These are phyloP conservation scores for Lasioglossum albipes DNA, from an alignment of 1,140 invertebrate genomes.

Conservation along the genomic window DNA sequence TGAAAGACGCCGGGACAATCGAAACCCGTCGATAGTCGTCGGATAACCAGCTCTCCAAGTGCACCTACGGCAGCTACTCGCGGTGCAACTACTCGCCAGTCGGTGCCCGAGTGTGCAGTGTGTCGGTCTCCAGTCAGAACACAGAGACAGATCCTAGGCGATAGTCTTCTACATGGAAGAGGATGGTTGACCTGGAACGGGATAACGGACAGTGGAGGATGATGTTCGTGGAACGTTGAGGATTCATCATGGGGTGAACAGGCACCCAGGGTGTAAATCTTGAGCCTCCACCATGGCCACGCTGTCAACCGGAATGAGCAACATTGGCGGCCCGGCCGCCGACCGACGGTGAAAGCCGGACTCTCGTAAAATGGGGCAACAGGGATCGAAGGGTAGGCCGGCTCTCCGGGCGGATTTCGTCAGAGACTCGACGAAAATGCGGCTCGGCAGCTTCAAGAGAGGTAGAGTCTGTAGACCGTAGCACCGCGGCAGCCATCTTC, in stretches of 20 bases:
- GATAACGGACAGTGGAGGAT: neutral
- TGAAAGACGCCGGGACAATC: neutral
- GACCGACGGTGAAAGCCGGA: slow-evolving; percentile 25
- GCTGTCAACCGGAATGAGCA: slow-evolving; percentile 2
- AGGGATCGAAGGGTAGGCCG: slow-evolving; percentile 73
- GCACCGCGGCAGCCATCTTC: neutral
- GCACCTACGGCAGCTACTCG: too few relatives aligned
- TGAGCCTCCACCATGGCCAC: neutral
- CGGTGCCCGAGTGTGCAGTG: too few relatives aligned
- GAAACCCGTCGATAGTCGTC: too few relatives aligned
- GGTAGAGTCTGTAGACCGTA: slow-evolving; percentile 61
- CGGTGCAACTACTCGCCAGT: too few relatives aligned
- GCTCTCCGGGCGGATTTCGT: slow-evolving; percentile 71
- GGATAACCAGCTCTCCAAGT: too few relatives aligned
- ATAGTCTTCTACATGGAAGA: too few relatives aligned
- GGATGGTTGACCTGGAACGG: neutral
- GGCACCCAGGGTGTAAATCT: too few relatives aligned
- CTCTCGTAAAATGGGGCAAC: slow-evolving; percentile 68
- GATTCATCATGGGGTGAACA: slow-evolving; percentile 36
- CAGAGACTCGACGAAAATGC: slow-evolving; percentile 74
- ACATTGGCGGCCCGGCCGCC: neutral
- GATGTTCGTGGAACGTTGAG: neutral
- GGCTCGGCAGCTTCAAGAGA: slow-evolving; percentile 76
- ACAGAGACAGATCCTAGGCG: too few relatives aligned
- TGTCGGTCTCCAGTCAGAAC: too few relatives aligned